These are phyloP conservation scores for Vulpes lagopus DNA, from an alignment of 2,113 vertebrate species.

Conservation along the genomic window DNA sequence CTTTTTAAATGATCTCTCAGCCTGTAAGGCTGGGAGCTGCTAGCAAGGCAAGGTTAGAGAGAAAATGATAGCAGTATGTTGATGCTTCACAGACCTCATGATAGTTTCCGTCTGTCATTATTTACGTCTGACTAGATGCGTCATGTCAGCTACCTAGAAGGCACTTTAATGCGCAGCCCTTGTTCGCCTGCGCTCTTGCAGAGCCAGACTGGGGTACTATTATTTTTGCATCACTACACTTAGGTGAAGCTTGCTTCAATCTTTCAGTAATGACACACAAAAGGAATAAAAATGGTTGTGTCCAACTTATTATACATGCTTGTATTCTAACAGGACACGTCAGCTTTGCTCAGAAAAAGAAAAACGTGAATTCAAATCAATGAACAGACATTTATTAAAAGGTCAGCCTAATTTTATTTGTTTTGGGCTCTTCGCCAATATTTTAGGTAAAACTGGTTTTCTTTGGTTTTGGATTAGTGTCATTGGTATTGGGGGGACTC, in stretches of 20 bases:
- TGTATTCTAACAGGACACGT: conserved; percentile 87
- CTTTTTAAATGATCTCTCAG: conserved; percentile 97
- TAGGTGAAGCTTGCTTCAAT: conserved; percentile 96
- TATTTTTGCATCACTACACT: conserved; percentile 99
- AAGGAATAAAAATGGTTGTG: conserved; percentile 89
- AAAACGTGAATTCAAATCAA: conserved; percentile 89
- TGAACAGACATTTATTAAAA: conserved; percentile 90
- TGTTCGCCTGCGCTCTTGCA: conserved; percentile 91
- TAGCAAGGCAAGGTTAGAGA: conserved; percentile 97
- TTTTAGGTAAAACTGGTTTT: conserved; percentile 82
- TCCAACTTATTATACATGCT: conserved; percentile 91
- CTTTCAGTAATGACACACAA: conserved; percentile 94
- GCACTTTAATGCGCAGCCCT: conserved; percentile 94
- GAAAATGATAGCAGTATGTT: conserved; percentile 97
- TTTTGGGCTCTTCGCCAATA: conserved; percentile 75
- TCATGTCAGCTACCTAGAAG: conserved; percentile 99
- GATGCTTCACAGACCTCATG: conserved; percentile 99
- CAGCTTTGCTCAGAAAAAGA: conserved; percentile 86
- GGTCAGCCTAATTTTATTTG: conserved; percentile 88
- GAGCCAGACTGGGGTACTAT: conserved; percentile 93
- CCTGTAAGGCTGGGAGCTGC: conserved; percentile 92
- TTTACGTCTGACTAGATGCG: conserved; percentile 99
- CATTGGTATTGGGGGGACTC: not conserved
- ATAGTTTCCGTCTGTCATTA: conserved; percentile 99
- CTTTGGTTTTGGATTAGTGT: conserved; percentile 70